phyloP scores from a whole-genome alignment of 64 coral and sea anemone genomes.

The Porites lutea region DNA sequence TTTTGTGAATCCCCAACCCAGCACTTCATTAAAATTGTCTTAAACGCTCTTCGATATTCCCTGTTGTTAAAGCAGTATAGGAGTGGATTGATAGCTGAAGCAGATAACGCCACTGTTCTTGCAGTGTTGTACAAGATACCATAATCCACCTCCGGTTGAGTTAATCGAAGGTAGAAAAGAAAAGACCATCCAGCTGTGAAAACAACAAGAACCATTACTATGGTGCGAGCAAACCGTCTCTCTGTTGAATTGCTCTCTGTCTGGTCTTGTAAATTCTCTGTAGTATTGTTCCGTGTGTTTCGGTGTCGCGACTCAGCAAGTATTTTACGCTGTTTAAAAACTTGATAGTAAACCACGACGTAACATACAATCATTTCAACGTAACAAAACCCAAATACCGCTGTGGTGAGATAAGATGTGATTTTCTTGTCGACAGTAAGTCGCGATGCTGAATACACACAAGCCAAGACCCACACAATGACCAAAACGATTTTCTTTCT shows the following conservation, averaged over 20 bases:
- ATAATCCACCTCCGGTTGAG: slow-evolving; percentile 71
- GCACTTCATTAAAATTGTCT: slow-evolving; percentile 48
- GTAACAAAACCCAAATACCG: slow-evolving; percentile 62
- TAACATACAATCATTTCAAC: slow-evolving; percentile 60
- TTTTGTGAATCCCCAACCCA: not conserved
- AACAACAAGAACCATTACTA: slow-evolving; percentile 71
- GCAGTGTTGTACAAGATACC: slow-evolving; percentile 73
- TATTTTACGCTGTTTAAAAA: slow-evolving; percentile 41
- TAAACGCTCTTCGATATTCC: slow-evolving; percentile 79
- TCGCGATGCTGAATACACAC: slow-evolving; percentile 51
- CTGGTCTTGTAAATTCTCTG: not conserved
- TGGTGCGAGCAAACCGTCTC: slow-evolving; percentile 73
- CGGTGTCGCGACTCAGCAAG: not conserved
- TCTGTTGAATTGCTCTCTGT: slow-evolving; percentile 26
- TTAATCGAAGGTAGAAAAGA: slow-evolving; percentile 79
- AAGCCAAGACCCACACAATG: slow-evolving; percentile 58
- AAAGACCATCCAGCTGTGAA: slow-evolving; percentile 64
- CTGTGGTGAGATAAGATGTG: slow-evolving; percentile 78
- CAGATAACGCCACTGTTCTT: slow-evolving; percentile 63
- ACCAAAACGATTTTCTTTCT: slow-evolving; percentile 54
- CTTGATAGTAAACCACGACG: slow-evolving; percentile 40
- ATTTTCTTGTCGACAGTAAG: slow-evolving; percentile 66
- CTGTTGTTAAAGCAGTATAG: slow-evolving; percentile 89
- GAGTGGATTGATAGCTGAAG: slow-evolving; percentile 71
- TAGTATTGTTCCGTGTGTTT: not conserved